Conservation (phyloP, 2,888 invertebrate genomes). For the Nemoura dubitans region DNA sequence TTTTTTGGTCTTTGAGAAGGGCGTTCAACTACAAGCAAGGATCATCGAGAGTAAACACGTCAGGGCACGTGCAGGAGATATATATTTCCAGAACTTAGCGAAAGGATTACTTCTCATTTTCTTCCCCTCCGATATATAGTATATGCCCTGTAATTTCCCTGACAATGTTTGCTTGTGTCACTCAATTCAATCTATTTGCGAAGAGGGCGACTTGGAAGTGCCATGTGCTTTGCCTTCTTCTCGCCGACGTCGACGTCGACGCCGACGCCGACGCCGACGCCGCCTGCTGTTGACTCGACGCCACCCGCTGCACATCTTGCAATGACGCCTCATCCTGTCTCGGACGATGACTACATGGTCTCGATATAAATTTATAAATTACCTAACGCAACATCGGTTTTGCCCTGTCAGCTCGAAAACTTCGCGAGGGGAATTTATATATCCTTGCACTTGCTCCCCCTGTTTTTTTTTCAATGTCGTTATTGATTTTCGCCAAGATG, state of each 20-base stretch:
- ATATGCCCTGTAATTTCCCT: constrained; percentile 19
- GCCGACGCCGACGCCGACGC: too few relatives aligned
- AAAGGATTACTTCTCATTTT: constrained; percentile 36
- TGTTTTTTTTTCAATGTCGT: background rate
- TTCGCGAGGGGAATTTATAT: background rate
- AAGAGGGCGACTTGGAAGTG: constrained; percentile 24
- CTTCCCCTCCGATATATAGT: background rate
- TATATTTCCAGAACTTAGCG: constrained; percentile 14
- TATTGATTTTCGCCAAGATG: background rate
- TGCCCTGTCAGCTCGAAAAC: background rate
- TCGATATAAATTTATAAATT: background rate
- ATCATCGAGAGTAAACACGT: background rate
- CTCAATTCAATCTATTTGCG: constrained; percentile 40
- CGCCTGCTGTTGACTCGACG: constrained; percentile 30
- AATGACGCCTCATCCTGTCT: background rate
- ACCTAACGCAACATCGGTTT: background rate
- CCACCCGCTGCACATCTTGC: background rate
- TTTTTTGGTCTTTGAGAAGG: background rate
- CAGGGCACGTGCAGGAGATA: background rate
- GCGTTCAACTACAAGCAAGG: background rate
- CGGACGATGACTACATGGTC: background rate
- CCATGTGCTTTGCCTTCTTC: background rate
- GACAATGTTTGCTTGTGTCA: constrained; percentile 40
- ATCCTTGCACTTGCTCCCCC: background rate
- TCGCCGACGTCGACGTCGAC: background rate